Evolutionary conservation across 2,888 invertebrate genomes (phyloP).

Genomic region (Diloba caeruleocephala): DNA sequence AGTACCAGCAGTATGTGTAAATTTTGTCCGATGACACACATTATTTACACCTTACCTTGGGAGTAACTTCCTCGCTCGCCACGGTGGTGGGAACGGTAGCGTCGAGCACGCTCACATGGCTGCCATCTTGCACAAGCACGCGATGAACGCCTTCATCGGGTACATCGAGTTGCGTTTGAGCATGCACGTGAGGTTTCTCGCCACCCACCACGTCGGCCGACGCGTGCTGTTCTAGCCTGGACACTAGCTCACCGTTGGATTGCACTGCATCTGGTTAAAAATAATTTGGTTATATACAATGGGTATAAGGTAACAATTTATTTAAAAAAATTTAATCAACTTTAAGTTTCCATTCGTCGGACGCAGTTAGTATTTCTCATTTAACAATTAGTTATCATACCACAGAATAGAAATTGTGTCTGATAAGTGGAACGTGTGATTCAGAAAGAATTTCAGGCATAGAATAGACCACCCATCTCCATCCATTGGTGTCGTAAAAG

Average conservation of each 20-base stretch:
- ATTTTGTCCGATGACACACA: no score
- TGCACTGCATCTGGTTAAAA: constrained; percentile 73
- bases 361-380: no score
- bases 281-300: not conserved
- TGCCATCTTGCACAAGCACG: constrained; percentile 81
- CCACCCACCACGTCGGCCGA: constrained; percentile 75
- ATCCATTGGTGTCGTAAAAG: no score
- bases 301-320: not conserved
- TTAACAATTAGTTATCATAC: no score
- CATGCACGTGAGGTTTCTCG: constrained; percentile 80
- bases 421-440: no score
- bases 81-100: constrained; percentile 65
- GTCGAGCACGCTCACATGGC: constrained; percentile 74
- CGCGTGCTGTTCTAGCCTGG: constrained; percentile 79
- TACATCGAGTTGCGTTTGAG: constrained; percentile 88
- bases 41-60: constrained; percentile 71
- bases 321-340: no score
- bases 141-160: constrained; percentile 89
- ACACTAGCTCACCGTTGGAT: constrained; percentile 78
- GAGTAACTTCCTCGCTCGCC: constrained; percentile 75
- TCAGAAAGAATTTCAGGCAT: no score
- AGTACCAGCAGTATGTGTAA: no score
- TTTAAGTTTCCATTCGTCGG: no score
- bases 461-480: no score
- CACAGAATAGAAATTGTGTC: not conserved